Conservation (phyloP, 2,888 invertebrate species). For the Emmelina monodactyla region DNA sequence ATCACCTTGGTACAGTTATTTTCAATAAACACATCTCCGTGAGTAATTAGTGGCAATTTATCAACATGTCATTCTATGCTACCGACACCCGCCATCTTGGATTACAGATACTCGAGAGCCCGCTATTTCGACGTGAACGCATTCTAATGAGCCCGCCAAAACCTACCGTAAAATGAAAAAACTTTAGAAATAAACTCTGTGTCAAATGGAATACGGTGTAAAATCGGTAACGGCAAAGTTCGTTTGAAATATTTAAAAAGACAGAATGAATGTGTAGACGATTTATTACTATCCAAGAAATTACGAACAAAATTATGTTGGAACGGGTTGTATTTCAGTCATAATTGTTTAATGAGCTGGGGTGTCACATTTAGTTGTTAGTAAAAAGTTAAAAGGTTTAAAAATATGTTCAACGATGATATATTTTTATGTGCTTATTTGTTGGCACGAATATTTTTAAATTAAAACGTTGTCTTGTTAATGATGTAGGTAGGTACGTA, state of each 20-base stretch:
- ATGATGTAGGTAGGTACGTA: too few species aligned
- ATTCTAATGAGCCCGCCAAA: constrained; percentile 45
- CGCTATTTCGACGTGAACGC: constrained; percentile 17
- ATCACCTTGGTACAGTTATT: constrained; percentile 44
- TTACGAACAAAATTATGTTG: constrained; percentile 25
- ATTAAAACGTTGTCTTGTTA: too few species aligned
- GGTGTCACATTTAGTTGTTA: constrained; percentile 16
- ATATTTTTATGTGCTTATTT: too few species aligned
- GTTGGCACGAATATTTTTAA: too few species aligned
- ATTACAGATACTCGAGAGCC: constrained; percentile 17
- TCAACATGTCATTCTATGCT: constrained; percentile 46
- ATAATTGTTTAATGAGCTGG: constrained; percentile 21
- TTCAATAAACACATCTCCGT: constrained; percentile 57
- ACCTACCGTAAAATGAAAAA: too few species aligned
- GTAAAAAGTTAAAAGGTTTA: constrained; percentile 21
- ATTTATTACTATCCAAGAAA: constrained; percentile 28
- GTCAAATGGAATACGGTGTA: too few species aligned
- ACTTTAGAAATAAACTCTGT: too few species aligned
- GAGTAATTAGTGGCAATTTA: constrained; percentile 60
- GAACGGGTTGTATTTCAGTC: constrained; percentile 30
- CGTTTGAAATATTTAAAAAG: too few species aligned
- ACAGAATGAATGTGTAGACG: constrained; percentile 22
- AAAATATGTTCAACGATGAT: too few species aligned
- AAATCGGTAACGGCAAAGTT: too few species aligned
- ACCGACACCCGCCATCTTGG: constrained; percentile 26